Evolutionary conservation across 2,797 vertebrate species (phyloP).

Genomic region (Syndactyla subalaris): DNA sequence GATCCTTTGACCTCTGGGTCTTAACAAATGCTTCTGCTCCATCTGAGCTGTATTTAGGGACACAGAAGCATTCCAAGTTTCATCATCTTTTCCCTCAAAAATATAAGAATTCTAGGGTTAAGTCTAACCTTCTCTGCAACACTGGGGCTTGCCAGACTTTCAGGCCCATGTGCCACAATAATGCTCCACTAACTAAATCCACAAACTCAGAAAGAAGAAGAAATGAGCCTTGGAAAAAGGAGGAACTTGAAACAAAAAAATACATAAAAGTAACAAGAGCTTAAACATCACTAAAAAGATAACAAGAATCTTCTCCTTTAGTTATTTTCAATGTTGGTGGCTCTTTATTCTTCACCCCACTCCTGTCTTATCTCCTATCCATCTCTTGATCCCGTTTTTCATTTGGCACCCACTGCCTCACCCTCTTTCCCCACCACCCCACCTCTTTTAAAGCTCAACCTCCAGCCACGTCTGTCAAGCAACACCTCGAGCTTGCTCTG

Average conservation of each 20-base stretch:
- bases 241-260: neutral
- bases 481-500: neutral
- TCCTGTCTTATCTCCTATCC: neutral
- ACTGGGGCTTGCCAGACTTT: neutral
- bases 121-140: neutral
- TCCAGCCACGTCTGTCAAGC: neutral
- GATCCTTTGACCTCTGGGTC: neutral
- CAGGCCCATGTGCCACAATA: neutral
- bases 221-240: neutral
- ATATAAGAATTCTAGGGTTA: neutral
- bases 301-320: neutral
- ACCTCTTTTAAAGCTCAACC: neutral
- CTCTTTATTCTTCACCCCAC: neutral
- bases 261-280: neutral
- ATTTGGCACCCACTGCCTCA: neutral
- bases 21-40: neutral
- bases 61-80: neutral
- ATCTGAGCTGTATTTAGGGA: neutral
- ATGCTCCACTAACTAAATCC: neutral
- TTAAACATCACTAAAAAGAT: neutral
- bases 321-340: neutral
- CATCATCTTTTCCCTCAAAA: neutral
- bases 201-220: neutral
- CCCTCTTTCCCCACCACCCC: neutral
- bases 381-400: neutral